These are phyloP conservation scores for Beroe forskalii DNA, from an alignment of 37 sponge, comb jelly and placozoan genomes.

Conservation along the genomic window DNA sequence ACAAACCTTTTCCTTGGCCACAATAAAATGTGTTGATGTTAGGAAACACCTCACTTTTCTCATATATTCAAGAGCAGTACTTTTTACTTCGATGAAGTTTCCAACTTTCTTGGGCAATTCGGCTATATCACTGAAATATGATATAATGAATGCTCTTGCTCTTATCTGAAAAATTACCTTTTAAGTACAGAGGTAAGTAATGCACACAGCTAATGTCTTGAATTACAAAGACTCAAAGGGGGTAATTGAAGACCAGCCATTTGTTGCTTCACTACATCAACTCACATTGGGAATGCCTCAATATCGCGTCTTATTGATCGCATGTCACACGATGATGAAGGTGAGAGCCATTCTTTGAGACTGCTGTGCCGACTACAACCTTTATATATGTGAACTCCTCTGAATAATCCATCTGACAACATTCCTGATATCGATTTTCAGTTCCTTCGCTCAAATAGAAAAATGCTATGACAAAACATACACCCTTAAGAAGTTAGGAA, in stretches of 20 bases:
- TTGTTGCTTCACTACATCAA: too few species aligned
- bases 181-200: too few species aligned
- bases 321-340: slow-evolving; percentile 62
- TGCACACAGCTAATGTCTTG: too few species aligned
- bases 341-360: slow-evolving; percentile 68
- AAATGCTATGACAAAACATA: too few species aligned
- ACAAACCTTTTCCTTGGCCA: slow-evolving; percentile 53
- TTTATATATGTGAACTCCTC: slow-evolving; percentile 53
- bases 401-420: slow-evolving; percentile 53
- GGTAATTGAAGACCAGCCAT: too few species aligned
- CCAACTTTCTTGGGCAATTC: slow-evolving; percentile 56
- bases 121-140: slow-evolving; percentile 34
- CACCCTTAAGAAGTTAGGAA: too few species aligned
- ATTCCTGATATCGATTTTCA: too few species aligned
- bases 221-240: too few species aligned
- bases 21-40: slow-evolving; percentile 58
- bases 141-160: too few species aligned
- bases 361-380: slow-evolving; percentile 65
- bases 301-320: slow-evolving; percentile 38
- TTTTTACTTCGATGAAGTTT: slow-evolving; percentile 37
- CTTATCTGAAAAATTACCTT: too few species aligned
- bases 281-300: slow-evolving; percentile 36
- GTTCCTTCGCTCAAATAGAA: too few species aligned
- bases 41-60: slow-evolving; percentile 42
- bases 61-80: slow-evolving; percentile 34